Conservation (phyloP, 2,113 vertebrate genomes). For the Cottus gobio region DNA sequence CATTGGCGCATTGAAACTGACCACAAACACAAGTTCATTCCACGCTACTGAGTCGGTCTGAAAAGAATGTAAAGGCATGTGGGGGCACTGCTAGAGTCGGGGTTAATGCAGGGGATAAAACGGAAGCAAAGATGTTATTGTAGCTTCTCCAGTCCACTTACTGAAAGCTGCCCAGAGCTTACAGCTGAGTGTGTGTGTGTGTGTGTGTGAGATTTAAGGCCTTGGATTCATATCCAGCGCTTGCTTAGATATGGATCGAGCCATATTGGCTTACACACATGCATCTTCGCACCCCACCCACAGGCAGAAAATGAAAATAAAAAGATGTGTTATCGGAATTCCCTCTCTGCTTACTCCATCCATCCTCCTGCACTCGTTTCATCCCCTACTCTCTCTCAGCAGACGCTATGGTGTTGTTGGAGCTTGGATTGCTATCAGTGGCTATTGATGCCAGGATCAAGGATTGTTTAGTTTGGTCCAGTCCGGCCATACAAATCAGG, state of each 20-base stretch:
- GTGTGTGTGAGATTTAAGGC: slow-evolving; percentile 24
- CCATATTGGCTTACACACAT: slow-evolving; percentile 43
- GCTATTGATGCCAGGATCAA: slow-evolving; percentile 76
- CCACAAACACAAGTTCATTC: slow-evolving; percentile 12
- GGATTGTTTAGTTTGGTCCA: slow-evolving; percentile 72
- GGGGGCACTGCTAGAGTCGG: slow-evolving; percentile 36
- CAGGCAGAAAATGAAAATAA: slow-evolving; percentile 64
- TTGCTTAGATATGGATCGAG: slow-evolving; percentile 34
- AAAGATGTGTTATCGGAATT: slow-evolving; percentile 69
- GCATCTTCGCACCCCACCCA: slow-evolving; percentile 59
- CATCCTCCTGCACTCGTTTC: slow-evolving; percentile 49
- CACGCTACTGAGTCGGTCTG: slow-evolving; percentile 7
- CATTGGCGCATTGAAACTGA: background rate
- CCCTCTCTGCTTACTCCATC: slow-evolving; percentile 50
- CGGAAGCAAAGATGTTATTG: slow-evolving; percentile 68
- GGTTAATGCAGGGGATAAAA: slow-evolving; percentile 71
- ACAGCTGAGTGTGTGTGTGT: slow-evolving; percentile 4
- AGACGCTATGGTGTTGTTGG: slow-evolving; percentile 82
- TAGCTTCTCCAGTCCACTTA: slow-evolving; percentile 65
- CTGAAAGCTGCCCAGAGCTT: slow-evolving; percentile 53
- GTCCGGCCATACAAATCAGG: slow-evolving; percentile 61
- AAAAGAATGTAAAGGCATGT: slow-evolving; percentile 18
- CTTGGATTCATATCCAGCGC: slow-evolving; percentile 49
- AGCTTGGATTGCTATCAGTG: slow-evolving; percentile 81
- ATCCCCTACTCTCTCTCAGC: slow-evolving; percentile 47